Base-by-base conservation (phyloP, 2,113 vertebrate genomes). In the Amphiprion percula region DNA sequence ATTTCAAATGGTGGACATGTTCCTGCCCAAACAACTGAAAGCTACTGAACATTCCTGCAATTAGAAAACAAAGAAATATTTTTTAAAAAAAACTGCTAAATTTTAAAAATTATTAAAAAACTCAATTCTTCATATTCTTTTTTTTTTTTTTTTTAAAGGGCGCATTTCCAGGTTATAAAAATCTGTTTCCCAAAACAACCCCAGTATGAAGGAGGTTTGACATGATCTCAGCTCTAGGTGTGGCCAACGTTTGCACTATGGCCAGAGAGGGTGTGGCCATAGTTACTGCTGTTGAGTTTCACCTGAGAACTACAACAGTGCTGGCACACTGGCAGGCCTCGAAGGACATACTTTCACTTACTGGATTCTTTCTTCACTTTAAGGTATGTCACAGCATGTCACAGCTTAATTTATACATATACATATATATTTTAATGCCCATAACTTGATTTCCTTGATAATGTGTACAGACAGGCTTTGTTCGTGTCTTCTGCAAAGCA, bases 201-300 rank as follows among this genome's bases (percentile, higher is more conserved):
- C 4, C 9, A 52, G 8, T 8, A 8, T 28, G 16, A 21, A 28
- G 39, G 44, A 30, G 33, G 8, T 19, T 23, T 21, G 68, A 41
- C 11, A 10, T 23, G 68, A 69, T 52, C 8, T 41, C 7, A 28
- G 1, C 50, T 49, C 4, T 28, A 28, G 89, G 89, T 62, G 89
- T 78, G 88, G 83, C 83, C 67, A 58, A 10, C 4, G 47, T 5
- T 2, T 85, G 79, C 4, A 85, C 88, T 90, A 68, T 90, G 87
- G 71, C 83, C 77, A 68, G 74, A 80, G 80, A 86, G 90, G 94
- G 94, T 84, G 93, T 90, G 85, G 84, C 83, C 46, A n/a, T 19
- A 61, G 54, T 60, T 70, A 79, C 69, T 62, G 65, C 87, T 88
- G 65, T 46, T 75, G 79, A 90, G 88, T 90, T 93, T 94, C 87